Conservation (phyloP, 2,113 vertebrate species). For the Galbula dea region DNA sequence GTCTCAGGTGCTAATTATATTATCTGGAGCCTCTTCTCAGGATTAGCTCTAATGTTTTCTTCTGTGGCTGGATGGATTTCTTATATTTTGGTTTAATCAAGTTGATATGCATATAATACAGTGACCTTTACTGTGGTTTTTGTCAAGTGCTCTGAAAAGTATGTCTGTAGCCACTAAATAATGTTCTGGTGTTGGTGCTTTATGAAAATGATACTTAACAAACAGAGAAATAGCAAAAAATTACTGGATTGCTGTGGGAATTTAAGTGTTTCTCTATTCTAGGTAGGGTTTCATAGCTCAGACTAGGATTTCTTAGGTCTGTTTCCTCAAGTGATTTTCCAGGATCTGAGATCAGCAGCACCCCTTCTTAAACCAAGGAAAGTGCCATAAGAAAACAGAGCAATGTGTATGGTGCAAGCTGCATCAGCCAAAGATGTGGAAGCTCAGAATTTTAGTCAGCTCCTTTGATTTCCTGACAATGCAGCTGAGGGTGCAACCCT, state of each 20-base stretch:
- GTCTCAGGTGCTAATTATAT: not conserved
- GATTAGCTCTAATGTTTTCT: not conserved
- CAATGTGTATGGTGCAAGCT: rapidly evolving
- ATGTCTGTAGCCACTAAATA: not conserved
- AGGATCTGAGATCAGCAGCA: not conserved
- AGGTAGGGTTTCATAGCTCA: not conserved
- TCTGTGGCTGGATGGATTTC: not conserved
- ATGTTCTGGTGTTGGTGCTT: not conserved
- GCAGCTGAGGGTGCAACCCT: not conserved
- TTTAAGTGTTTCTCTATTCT: not conserved
- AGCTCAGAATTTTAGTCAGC: not conserved
- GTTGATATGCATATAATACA: not conserved
- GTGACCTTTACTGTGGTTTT: not conserved
- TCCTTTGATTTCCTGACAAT: not conserved
- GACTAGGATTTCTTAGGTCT: not conserved
- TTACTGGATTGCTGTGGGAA: not conserved
- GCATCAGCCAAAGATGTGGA: not conserved
- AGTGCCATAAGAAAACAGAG: not conserved
- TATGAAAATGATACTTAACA: not conserved
- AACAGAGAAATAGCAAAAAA: not conserved
- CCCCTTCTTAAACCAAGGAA: not conserved
- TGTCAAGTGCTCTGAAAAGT: not conserved
- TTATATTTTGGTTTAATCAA: not conserved
- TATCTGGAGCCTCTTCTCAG: not conserved
- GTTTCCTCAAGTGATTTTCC: not conserved